phyloP scores from a whole-genome alignment of 1,140 invertebrate genomes.

The Penaeus indicus region DNA sequence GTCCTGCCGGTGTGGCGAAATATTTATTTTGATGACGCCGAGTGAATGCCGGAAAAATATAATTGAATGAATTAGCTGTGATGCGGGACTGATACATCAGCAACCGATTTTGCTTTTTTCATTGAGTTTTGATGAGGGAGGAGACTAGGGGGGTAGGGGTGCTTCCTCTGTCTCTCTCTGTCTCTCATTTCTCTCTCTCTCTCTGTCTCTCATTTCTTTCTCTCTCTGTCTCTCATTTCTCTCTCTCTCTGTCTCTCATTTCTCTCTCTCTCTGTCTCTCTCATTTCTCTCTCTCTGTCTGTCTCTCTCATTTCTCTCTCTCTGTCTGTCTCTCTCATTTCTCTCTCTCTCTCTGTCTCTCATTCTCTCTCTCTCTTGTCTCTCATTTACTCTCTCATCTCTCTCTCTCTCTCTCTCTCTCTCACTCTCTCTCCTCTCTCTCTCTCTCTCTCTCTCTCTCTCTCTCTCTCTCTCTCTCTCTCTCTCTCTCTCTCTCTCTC shows the following conservation, averaged over 20 bases:
- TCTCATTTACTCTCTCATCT: neutral
- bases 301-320: neutral
- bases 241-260: neutral
- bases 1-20: no score
- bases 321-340: neutral
- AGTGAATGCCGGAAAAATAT: no score
- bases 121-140: no score
- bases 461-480: neutral
- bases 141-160: no score
- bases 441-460: conserved; percentile 10
- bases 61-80: no score
- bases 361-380: neutral
- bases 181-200: no score
- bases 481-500: neutral
- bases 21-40: no score
- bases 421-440: conserved; percentile 17
- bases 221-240: neutral
- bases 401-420: conserved; percentile 27
- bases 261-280: neutral
- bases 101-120: no score
- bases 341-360: neutral
- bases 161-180: no score
- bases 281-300: neutral
- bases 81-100: no score
- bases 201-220: neutral